Evolutionary conservation across 2,113 vertebrate genomes (phyloP), one percentile per base, ranked within the genome.

Genomic region (Anguilla japonica): DNA sequence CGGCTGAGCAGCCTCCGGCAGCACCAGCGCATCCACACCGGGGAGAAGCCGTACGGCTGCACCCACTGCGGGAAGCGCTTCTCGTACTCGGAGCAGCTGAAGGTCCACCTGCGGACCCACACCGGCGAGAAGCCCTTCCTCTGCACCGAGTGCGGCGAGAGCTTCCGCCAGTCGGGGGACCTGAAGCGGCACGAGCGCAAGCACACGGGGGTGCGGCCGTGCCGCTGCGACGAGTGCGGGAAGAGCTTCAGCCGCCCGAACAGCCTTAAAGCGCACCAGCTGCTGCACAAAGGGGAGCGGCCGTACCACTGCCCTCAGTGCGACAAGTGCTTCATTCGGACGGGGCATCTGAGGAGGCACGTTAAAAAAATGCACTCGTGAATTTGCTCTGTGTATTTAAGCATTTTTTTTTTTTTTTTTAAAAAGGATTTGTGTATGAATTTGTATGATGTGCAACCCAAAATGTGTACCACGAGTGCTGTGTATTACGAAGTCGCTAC

Each of bases 231-330:
- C 0, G 94, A 96, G 34, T 96, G 95, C 63, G 91, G 91, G 1
- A 96, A 96, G 78, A 94, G 94, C 93, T 96, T 96, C 89, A 96
- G 95, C 89, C 93, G 95, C 1, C 94, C 92, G 13, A 95, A 96
- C 90, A 96, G 95, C 81, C 95, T 96, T 83, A 93, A 94, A 81
- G 95, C 95, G 14, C 95, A 96, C 85, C 94, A 93, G 87, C 91
- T 96, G 93, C 93, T 96, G 2, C 95, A 96, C 89, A 86, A 89
- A 84, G 95, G 95, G 39, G 92, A 95, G 91, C 90, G 90, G 3
- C 92, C 94, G 87, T 95, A 95, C 86, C 93, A 94, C 41, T 96
- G 95, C 85, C 90, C 89, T 0, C 93, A 94, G 89, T 96, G 95
- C 1, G 94, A 93, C 1, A 96, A 95, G 91, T 94, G 95, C 92